phyloP scores from a whole-genome alignment of 2,797 vertebrate genomes.

The Psittacula derbiana region DNA sequence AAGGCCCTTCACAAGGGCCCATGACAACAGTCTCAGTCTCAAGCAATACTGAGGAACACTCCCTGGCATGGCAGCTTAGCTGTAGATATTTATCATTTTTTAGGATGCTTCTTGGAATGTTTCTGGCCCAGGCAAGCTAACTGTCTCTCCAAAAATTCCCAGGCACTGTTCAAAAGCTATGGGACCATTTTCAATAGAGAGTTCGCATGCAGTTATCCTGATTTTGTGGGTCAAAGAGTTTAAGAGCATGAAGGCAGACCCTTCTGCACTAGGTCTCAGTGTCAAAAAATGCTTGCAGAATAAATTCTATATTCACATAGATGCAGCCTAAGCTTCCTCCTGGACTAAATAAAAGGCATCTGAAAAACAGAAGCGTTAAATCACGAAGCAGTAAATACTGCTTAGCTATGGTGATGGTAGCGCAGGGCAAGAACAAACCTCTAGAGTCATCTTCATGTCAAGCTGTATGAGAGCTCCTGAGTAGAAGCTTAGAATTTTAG shows the following conservation, averaged over 20 bases:
- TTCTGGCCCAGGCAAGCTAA: not conserved
- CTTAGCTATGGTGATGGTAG: not conserved
- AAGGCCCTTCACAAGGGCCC: not conserved
- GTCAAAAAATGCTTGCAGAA: not conserved
- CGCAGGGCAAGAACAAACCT: not conserved
- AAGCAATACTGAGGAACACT: not conserved
- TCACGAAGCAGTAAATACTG: not conserved
- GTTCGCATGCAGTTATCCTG: not conserved
- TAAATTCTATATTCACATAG: not conserved
- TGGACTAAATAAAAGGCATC: not conserved
- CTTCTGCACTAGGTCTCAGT: not conserved
- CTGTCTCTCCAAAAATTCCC: not conserved
- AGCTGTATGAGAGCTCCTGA: not conserved
- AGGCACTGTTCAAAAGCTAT: not conserved
- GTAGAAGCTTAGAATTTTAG: not conserved
- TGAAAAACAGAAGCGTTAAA: not conserved
- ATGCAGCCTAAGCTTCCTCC: not conserved
- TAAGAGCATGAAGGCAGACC: not conserved
- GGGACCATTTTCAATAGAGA: not conserved
- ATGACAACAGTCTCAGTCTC: not conserved
- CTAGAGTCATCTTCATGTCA: not conserved
- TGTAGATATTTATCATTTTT: not conserved
- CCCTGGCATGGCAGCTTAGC: not conserved
- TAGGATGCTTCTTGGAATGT: not conserved
- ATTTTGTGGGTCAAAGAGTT: not conserved